These are phyloP conservation scores for Malurus leucopterus DNA, from an alignment of 2,797 vertebrate genomes.

Conservation along the genomic window DNA sequence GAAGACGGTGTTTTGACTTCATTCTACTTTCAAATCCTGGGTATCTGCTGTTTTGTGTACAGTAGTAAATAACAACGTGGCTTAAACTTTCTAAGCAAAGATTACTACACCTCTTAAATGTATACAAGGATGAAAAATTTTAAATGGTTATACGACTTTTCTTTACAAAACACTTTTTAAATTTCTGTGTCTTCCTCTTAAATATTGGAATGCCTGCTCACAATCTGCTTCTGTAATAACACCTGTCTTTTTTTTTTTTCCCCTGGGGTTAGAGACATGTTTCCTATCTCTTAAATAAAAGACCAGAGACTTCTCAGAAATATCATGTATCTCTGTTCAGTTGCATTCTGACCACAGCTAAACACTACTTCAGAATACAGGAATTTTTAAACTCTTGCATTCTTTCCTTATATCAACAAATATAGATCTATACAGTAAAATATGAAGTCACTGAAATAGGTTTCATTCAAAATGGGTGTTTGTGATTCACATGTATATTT, in stretches of 20 bases:
- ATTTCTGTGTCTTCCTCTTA: background rate
- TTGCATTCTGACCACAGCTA: background rate
- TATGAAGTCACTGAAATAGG: background rate
- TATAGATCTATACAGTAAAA: background rate
- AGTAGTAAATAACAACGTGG: background rate
- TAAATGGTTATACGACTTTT: background rate
- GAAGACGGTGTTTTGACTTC: background rate
- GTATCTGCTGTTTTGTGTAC: background rate
- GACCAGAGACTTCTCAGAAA: background rate
- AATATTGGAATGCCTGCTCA: background rate
- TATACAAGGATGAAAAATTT: background rate
- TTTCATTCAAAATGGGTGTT: background rate
- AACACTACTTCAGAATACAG: background rate
- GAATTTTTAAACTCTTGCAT: background rate
- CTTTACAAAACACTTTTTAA: background rate
- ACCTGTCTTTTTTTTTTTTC: background rate
- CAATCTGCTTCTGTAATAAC: background rate
- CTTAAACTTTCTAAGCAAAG: background rate
- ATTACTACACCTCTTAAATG: background rate
- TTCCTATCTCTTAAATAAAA: background rate
- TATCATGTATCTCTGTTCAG: background rate
- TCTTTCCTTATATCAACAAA: background rate
- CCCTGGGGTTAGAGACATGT: background rate
- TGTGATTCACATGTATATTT: background rate
- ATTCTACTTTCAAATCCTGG: background rate